These are phyloP conservation scores for Strigamia crassipes DNA, from an alignment of 2,888 invertebrate genomes.

Conservation along the genomic window DNA sequence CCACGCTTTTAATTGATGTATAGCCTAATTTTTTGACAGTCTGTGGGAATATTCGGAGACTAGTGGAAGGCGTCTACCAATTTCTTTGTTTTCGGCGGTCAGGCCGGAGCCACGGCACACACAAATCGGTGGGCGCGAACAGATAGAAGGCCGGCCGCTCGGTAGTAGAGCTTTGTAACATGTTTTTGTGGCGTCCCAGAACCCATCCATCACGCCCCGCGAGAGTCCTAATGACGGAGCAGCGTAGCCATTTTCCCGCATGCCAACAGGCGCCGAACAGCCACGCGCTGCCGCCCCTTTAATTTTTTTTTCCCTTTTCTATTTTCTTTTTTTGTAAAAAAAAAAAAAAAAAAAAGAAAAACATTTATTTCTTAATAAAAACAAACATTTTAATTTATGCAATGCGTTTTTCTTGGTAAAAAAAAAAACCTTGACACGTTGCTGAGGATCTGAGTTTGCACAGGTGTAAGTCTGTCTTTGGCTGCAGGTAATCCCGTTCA, in stretches of 20 bases:
- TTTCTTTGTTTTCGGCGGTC: not conserved
- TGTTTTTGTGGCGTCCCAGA: not conserved
- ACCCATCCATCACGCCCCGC: conserved; percentile 18
- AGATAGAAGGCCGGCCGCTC: conserved; percentile 7
- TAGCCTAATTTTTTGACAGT: not conserved
- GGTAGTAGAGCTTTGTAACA: not conserved
- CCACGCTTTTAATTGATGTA: not conserved
- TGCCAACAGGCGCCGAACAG: conserved; percentile 12
- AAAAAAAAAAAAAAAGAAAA: not conserved
- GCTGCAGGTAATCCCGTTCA: not conserved
- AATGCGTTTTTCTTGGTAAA: not conserved
- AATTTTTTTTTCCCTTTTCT: not conserved
- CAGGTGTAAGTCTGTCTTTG: not conserved
- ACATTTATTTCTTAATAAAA: not conserved
- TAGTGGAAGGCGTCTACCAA: not conserved
- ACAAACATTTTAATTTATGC: not conserved
- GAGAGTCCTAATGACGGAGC: conserved; percentile 22
- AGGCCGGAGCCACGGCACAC: conserved; percentile 7
- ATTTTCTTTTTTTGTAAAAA: not conserved
- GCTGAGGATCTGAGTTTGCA: not conserved
- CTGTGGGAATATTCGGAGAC: not conserved
- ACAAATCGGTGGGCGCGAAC: conserved; percentile 17
- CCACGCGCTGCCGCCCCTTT: not conserved
- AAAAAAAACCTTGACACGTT: not conserved
- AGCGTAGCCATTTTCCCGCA: not conserved